A percentile compares a stretch with the other conserved stretches of the same genome.
Evolutionary conservation across 2,888 invertebrate genomes (phyloP).

Genomic region (Drosophila eohydei): DNA sequence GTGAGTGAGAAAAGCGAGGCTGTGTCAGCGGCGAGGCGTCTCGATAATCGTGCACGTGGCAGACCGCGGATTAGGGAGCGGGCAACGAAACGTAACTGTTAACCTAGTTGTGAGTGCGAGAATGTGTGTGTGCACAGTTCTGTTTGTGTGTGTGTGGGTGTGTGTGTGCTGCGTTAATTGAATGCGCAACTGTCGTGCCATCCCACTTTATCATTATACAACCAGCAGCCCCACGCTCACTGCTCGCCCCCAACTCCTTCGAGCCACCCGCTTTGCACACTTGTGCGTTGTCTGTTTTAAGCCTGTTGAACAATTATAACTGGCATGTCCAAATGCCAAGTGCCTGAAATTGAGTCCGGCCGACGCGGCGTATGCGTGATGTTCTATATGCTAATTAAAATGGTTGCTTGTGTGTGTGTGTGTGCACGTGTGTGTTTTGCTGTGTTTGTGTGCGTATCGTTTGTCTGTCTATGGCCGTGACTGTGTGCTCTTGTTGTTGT

Average conservation of each 20-base stretch:
- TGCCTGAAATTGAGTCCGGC: conserved; percentile 78
- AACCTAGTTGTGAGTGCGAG: conserved; percentile 59
- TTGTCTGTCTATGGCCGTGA: conserved; percentile 35
- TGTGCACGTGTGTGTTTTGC: conserved; percentile 3
- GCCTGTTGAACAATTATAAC: conserved; percentile 77
- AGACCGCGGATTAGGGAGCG: conserved; percentile 56
- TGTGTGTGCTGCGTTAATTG: conserved; percentile 66
- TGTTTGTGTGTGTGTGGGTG: conserved; percentile 7
- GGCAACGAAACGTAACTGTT: conserved; percentile 44
- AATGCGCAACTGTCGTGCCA: conserved; percentile 74
- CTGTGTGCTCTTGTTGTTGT: conserved; percentile 5
- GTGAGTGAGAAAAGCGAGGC: conserved; percentile 1
- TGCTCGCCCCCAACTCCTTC: background rate
- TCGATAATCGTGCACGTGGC: conserved; percentile 61
- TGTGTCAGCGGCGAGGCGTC: conserved; percentile 26
- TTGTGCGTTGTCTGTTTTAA: conserved; percentile 72
- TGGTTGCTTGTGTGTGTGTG: conserved; percentile 45
- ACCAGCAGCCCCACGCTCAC: background rate
- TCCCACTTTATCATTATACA: conserved; percentile 47
- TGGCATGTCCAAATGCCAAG: conserved; percentile 80
- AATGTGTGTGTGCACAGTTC: background rate
- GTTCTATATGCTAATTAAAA: conserved; percentile 78
- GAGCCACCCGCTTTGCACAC: conserved; percentile 16
- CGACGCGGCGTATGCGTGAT: conserved; percentile 69
- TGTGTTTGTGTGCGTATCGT: conserved; percentile 12